A percentile compares a stretch with the other conserved stretches of the same genome.
Conservation (phyloP, 2,888 invertebrate genomes). For the Lottia gigantea region DNA sequence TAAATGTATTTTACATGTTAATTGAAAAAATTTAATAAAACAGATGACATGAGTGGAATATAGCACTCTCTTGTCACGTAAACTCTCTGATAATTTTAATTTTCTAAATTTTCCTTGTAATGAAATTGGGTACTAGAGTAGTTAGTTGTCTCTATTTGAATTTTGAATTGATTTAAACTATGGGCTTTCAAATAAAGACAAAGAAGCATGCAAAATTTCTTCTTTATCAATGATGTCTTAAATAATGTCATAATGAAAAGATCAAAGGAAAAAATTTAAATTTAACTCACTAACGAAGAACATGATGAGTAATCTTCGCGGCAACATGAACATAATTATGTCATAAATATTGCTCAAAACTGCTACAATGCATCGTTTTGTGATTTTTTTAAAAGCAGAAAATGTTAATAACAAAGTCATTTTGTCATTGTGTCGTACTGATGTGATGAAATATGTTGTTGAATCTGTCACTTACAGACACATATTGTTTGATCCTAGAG, state of each 20-base stretch:
- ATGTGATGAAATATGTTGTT: not conserved
- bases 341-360: constrained; percentile 1
- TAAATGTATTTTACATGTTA: too few species aligned
- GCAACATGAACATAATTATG: not conserved
- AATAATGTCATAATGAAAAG: constrained; percentile 1
- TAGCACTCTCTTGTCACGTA: not conserved
- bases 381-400: not conserved
- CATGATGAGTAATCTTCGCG: not conserved
- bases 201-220: not conserved
- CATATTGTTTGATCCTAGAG: not conserved
- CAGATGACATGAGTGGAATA: too few species aligned
- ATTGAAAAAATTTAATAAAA: too few species aligned
- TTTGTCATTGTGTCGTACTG: not conserved
- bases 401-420: constrained; percentile 5
- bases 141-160: too few species aligned
- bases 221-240: constrained; percentile 2
- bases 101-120: not conserved
- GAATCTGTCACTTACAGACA: constrained; percentile 8
- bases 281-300: constrained; percentile 7
- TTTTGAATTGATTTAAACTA: too few species aligned
- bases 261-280: constrained; percentile 11
- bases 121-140: too few species aligned
- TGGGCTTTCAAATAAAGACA: not conserved
- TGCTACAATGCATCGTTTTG: not conserved
- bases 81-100: constrained; percentile 1